Percentiles rank a stretch among this genome's conserved stretches.
Evolutionary conservation across 2,113 vertebrate species (phyloP).

Genomic region (Mus spicilegus): DNA sequence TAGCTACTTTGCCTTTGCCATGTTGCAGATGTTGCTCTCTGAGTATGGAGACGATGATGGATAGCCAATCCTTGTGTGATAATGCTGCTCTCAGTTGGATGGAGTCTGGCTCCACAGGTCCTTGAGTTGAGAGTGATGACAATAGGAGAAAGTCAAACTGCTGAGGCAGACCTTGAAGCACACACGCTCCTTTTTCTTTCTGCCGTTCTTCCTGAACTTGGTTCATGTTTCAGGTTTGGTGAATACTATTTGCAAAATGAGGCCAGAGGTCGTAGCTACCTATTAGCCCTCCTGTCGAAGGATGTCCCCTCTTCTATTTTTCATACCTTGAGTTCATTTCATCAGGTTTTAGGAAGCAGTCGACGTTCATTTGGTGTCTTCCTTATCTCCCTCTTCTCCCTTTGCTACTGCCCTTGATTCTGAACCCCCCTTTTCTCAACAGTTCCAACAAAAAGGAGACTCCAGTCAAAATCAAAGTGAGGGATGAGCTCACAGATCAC

Average conservation of each 20-base stretch:
- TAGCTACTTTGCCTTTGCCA: not conserved
- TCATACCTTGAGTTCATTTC: not conserved
- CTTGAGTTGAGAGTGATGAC: not conserved
- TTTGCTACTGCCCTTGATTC: not conserved
- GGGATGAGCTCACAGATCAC: not conserved
- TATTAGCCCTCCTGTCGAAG: not conserved
- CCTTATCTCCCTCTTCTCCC: not conserved
- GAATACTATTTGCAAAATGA: conserved; percentile 21
- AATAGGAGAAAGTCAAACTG: not conserved
- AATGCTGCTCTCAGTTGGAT: not conserved
- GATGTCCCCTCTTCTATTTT: not conserved
- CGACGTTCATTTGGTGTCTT: not conserved
- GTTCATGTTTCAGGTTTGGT: not conserved
- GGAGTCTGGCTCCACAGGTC: not conserved
- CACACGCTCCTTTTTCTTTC: not conserved
- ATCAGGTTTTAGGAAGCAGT: not conserved
- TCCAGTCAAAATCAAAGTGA: not conserved
- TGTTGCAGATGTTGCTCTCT: not conserved
- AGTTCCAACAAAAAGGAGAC: not conserved
- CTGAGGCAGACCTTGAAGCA: not conserved
- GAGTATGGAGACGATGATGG: not conserved
- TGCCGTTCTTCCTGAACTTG: not conserved
- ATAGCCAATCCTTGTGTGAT: not conserved
- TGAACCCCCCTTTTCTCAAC: not conserved
- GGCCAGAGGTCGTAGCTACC: not conserved